These are phyloP conservation scores for Myripristis murdjan DNA, from an alignment of 2,797 vertebrate species.

Conservation along the genomic window DNA sequence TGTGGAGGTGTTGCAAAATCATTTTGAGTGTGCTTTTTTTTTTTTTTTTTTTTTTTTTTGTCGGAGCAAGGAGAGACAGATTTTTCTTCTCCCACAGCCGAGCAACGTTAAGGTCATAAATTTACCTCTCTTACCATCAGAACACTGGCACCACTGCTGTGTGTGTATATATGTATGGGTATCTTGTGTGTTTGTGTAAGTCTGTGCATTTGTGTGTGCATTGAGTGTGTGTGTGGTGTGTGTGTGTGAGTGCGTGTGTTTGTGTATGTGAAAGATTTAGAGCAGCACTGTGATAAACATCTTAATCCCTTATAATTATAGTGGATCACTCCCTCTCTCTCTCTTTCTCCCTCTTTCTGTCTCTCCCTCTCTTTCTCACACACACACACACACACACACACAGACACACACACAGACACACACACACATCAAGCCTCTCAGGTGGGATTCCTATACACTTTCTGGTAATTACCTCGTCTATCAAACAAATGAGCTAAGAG, in stretches of 20 bases:
- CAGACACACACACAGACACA: constrained; percentile 22
- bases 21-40: not conserved
- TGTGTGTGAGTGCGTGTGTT: constrained; percentile 12
- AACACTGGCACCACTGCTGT: not conserved
- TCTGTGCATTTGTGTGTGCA: not conserved
- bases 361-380: too few species aligned
- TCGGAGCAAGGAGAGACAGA: not conserved
- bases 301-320: constrained; percentile 78
- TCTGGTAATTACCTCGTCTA: constrained; percentile 71
- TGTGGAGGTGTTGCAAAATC: not conserved
- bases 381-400: constrained; percentile 38
- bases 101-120: constrained; percentile 18
- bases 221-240: not conserved
- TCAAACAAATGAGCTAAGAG: constrained; percentile 62
- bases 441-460: constrained; percentile 67
- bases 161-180: constrained; percentile 15
- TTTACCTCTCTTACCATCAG: constrained; percentile 3
- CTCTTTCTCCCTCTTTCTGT: too few species aligned
- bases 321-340: constrained; percentile 56
- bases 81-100: not conserved
- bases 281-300: constrained; percentile 73
- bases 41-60: too few species aligned
- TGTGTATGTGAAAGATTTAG: constrained; percentile 42
- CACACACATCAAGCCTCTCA: constrained; percentile 54
- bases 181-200: not conserved